phyloP scores from a whole-genome alignment of 1,140 invertebrate genomes.

The Lepidurus couesii region DNA sequence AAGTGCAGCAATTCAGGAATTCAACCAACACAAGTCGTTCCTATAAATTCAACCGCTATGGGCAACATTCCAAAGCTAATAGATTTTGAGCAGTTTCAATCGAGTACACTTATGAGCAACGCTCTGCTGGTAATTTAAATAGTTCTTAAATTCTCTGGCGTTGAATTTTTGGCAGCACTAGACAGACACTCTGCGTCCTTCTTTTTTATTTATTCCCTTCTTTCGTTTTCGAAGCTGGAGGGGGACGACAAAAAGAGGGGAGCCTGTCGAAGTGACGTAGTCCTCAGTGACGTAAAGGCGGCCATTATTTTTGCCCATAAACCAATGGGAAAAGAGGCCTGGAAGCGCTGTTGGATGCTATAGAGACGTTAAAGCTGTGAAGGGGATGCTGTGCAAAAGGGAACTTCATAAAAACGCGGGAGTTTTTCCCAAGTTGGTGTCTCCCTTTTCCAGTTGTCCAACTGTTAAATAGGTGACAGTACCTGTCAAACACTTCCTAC shows the following conservation, averaged over 20 bases:
- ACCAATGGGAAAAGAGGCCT: constrained; percentile 9
- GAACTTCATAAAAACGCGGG: not conserved
- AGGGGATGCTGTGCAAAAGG: not conserved
- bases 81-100: not conserved
- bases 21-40: not conserved
- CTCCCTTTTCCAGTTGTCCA: not conserved
- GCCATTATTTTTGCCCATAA: not conserved
- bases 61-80: constrained; percentile 1
- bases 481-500: not conserved
- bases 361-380: too few species aligned
- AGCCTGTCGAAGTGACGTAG: not conserved
- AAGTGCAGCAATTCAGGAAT: not conserved
- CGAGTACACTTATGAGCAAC: not conserved
- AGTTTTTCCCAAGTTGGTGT: not conserved
- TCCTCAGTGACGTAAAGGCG: constrained; percentile 10
- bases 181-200: not conserved
- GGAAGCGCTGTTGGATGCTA: not conserved
- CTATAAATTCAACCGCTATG: not conserved
- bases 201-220: not conserved
- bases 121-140: not conserved
- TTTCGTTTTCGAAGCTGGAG: not conserved
- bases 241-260: not conserved
- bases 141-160: not conserved
- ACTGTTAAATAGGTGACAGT: constrained; percentile 22
- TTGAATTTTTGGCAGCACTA: not conserved